Evolutionary conservation across 2,797 vertebrate genomes (phyloP).

Genomic region (Cirrhinus mrigala): DNA sequence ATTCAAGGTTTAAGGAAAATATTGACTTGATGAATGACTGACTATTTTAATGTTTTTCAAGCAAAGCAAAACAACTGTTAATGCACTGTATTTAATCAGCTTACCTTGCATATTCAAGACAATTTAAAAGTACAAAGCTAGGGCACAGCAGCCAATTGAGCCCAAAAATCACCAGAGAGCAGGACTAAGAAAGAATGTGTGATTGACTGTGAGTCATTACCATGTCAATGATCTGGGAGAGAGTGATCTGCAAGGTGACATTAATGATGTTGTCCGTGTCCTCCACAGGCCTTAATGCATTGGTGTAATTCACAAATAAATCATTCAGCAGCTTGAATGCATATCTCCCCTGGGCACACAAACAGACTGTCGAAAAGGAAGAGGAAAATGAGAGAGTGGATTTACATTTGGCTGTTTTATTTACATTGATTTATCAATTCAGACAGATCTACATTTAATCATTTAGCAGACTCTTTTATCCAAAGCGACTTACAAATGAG

Average conservation of each 20-base stretch:
- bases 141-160: background rate
- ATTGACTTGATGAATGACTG: too few species aligned
- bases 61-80: background rate
- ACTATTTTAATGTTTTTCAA: too few species aligned
- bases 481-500: too few species aligned
- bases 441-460: background rate
- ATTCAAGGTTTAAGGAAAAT: too few species aligned
- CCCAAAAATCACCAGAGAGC: background rate
- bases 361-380: constrained; percentile 71
- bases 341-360: constrained; percentile 80
- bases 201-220: constrained; percentile 67
- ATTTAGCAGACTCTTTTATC: too few species aligned
- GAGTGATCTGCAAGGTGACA: constrained; percentile 89
- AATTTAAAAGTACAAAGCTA: background rate
- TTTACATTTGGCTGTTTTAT: background rate
- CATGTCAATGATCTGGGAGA: constrained; percentile 95
- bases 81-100: background rate
- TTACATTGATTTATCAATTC: constrained; percentile 12
- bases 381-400: background rate
- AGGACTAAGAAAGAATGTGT: background rate
- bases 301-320: constrained; percentile 89
- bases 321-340: constrained; percentile 86
- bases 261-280: constrained; percentile 88
- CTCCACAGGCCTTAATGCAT: constrained; percentile 85
- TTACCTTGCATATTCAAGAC: background rate